phyloP scores from a whole-genome alignment of 53 echinoderm and acorn worm genomes.

The Paelopatides confundens region DNA sequence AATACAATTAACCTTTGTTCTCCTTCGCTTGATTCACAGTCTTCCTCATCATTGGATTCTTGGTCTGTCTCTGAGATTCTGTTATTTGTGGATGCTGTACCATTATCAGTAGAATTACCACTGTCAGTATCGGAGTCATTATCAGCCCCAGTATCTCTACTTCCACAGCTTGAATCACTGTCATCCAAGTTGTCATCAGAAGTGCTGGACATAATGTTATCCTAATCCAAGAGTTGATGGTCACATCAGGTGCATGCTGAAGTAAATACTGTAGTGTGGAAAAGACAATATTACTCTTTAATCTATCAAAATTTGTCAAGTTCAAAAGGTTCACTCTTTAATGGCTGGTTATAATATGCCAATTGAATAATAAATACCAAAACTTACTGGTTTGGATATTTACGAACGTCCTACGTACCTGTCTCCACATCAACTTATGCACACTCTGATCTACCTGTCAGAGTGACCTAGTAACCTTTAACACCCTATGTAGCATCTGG shows the following conservation, averaged over 20 bases:
- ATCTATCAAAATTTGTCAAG: too few relatives aligned
- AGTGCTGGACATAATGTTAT: constrained; percentile 65
- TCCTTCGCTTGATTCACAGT: constrained; percentile 66
- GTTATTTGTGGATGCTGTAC: constrained; percentile 22
- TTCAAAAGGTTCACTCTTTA: too few relatives aligned
- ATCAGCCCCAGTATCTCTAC: constrained; percentile 77
- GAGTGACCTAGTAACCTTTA: too few relatives aligned
- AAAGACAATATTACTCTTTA: neutral
- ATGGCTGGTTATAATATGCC: too few relatives aligned
- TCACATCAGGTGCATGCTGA: neutral
- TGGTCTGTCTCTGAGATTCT: constrained; percentile 38
- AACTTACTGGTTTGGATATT: too few relatives aligned
- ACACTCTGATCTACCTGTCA: too few relatives aligned
- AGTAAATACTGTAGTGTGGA: neutral
- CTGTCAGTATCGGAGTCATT: constrained; percentile 79
- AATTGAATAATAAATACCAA: too few relatives aligned
- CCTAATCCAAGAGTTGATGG: neutral
- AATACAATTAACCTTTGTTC: constrained; percentile 63
- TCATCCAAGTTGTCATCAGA: constrained; percentile 74
- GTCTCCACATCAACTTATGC: too few relatives aligned
- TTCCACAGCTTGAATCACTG: constrained; percentile 86
- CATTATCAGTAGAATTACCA: constrained; percentile 86
- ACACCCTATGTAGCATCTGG: too few relatives aligned
- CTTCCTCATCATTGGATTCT: constrained; percentile 68
- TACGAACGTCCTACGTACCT: too few relatives aligned